These are phyloP conservation scores for Ooceraea biroi DNA, from an alignment of 1,140 invertebrate species.

Conservation along the genomic window DNA sequence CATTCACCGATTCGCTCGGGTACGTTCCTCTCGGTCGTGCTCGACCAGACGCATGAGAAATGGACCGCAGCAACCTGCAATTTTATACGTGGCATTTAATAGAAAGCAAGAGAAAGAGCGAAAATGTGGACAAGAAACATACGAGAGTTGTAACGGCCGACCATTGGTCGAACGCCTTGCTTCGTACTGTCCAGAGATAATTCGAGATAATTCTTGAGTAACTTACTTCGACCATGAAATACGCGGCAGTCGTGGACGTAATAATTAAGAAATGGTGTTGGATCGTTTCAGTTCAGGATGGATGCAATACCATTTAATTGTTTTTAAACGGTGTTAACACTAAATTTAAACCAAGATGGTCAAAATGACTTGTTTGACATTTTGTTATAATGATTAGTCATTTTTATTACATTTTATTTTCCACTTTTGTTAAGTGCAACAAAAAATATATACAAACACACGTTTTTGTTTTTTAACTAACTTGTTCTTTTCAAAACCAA, in stretches of 20 bases:
- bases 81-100: slow-evolving; percentile 75
- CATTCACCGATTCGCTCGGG: slow-evolving; percentile 71
- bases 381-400: no score
- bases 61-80: slow-evolving; percentile 70
- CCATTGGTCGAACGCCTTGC: slow-evolving; percentile 36
- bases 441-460: no score
- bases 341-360: no score
- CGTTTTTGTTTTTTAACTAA: no score
- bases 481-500: no score
- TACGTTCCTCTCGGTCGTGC: slow-evolving; percentile 46
- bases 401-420: no score
- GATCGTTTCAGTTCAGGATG: slow-evolving; percentile 9
- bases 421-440: no score
- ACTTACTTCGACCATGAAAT: slow-evolving; percentile 2
- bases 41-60: slow-evolving; percentile 64
- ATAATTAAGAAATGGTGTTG: slow-evolving; percentile 55
- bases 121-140: slow-evolving; percentile 60
- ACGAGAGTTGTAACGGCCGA: slow-evolving; percentile 35
- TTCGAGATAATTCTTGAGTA: slow-evolving; percentile 49
- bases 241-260: slow-evolving; percentile 12
- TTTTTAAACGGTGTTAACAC: no score
- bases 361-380: no score
- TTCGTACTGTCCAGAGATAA: slow-evolving; percentile 11
- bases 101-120: slow-evolving; percentile 57
- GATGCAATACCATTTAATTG: not conserved